Conservation (phyloP, 2,113 vertebrate genomes). For the Otolemur garnettii region DNA sequence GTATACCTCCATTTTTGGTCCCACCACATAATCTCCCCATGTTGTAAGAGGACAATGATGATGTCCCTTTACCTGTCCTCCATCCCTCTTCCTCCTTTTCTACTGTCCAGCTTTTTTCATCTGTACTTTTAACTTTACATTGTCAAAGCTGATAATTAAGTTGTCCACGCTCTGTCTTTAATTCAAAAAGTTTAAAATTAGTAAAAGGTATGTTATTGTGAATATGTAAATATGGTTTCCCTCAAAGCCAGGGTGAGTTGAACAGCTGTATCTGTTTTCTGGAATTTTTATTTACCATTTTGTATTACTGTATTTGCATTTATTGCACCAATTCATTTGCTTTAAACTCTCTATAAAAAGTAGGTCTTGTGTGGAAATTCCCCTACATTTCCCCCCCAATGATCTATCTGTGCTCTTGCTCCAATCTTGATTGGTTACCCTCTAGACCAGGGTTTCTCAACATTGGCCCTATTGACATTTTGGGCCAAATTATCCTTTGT, state of each 20-base stretch:
- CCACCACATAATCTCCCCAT: background rate
- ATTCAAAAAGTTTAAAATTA: slow-evolving; percentile 19
- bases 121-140: background rate
- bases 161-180: background rate
- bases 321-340: background rate
- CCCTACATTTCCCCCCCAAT: background rate
- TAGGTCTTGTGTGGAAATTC: background rate
- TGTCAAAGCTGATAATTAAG: background rate
- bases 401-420: background rate
- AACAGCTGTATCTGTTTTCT: background rate
- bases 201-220: background rate
- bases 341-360: background rate
- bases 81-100: background rate
- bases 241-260: background rate
- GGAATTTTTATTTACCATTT: background rate
- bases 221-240: background rate
- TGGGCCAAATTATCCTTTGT: background rate
- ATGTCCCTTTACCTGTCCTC: background rate
- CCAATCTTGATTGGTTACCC: background rate
- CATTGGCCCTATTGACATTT: background rate
- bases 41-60: background rate
- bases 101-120: background rate
- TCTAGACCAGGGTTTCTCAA: background rate
- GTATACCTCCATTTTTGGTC: background rate
- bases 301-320: background rate